Evolutionary conservation across 2,113 vertebrate genomes (phyloP).

Genomic region (Megaptera novaeangliae): DNA sequence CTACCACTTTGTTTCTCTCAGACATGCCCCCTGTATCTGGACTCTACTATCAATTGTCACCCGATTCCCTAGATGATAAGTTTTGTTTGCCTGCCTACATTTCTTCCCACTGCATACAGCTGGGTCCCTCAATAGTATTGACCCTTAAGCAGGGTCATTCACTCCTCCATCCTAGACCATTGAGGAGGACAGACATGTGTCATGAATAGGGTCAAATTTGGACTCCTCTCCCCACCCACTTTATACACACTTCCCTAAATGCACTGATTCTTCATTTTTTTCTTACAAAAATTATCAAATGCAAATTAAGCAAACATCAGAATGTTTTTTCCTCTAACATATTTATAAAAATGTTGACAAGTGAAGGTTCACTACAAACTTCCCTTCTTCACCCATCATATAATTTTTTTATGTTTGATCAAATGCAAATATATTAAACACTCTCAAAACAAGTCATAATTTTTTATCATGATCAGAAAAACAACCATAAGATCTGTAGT

Average conservation of each 20-base stretch:
- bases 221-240: rapidly evolving
- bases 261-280: background rate
- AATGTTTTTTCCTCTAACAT: background rate
- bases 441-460: background rate
- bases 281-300: background rate
- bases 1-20: background rate
- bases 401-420: background rate
- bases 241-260: background rate
- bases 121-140: rapidly evolving
- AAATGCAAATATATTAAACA: background rate
- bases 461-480: background rate
- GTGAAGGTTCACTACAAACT: background rate
- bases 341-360: background rate
- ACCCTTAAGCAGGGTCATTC: rapidly evolving
- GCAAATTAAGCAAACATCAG: background rate
- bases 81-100: background rate
- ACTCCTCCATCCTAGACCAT: rapidly evolving
- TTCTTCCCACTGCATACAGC: background rate
- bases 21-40: background rate
- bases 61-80: background rate
- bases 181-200: no score
- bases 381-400: background rate
- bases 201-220: background rate
- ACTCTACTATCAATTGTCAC: background rate
- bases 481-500: background rate